These are phyloP conservation scores for Nymphalis io DNA, from an alignment of 1,140 invertebrate species.

Conservation along the genomic window DNA sequence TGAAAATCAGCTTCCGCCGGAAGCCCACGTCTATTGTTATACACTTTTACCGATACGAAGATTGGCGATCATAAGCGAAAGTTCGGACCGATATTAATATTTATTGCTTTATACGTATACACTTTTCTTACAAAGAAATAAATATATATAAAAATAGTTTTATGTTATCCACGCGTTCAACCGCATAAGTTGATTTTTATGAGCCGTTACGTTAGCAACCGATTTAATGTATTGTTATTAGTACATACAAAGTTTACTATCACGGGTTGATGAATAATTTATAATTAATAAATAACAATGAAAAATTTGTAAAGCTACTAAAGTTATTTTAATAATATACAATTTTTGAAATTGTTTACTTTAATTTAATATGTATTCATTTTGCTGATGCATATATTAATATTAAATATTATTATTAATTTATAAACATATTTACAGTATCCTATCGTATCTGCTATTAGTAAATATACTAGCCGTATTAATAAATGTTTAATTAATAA, in stretches of 20 bases:
- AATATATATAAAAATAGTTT: too few species aligned
- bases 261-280: conserved; percentile 20
- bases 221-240: conserved; percentile 53
- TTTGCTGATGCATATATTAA: not conserved
- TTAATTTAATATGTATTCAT: not conserved
- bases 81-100: conserved; percentile 69
- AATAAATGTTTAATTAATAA: too few species aligned
- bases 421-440: too few species aligned
- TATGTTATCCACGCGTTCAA: conserved; percentile 70
- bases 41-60: conserved; percentile 48
- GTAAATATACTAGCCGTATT: too few species aligned
- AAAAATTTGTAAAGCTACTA: not conserved
- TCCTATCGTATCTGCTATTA: too few species aligned
- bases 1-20: conserved; percentile 51
- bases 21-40: conserved; percentile 45
- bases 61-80: conserved; percentile 57
- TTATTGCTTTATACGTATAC: conserved; percentile 67
- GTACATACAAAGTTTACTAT: conserved; percentile 15
- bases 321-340: not conserved
- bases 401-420: not conserved
- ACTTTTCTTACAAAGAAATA: conserved; percentile 68
- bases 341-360: not conserved
- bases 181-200: conserved; percentile 63
- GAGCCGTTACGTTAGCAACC: conserved; percentile 45
- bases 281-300: conserved; percentile 14